A percentile compares a stretch with the other conserved stretches of the same genome.
These are phyloP conservation scores for Sitodiplosis mosellana DNA, from an alignment of 1,140 invertebrate species.

Conservation along the genomic window DNA sequence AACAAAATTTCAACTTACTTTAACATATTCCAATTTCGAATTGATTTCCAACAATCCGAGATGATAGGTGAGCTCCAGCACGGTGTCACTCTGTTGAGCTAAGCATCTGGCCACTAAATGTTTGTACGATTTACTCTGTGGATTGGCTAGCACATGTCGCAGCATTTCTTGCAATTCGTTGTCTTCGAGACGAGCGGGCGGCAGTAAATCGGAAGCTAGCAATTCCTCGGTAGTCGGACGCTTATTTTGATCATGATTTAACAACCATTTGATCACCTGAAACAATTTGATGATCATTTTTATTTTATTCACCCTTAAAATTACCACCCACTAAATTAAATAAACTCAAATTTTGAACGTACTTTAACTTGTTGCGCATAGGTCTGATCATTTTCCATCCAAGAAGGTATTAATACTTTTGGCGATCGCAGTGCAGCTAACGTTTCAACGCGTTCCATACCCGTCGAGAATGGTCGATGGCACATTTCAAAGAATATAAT, in stretches of 20 bases:
- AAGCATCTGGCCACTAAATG: slow-evolving; percentile 52
- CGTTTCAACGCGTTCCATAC: slow-evolving; percentile 74
- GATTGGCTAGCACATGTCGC: slow-evolving; percentile 54
- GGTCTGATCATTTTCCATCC: slow-evolving; percentile 12
- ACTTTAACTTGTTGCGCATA: slow-evolving; percentile 21
- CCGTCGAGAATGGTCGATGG: slow-evolving; percentile 48
- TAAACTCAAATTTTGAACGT: background rate
- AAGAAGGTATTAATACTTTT: slow-evolving; percentile 43
- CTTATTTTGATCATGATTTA: slow-evolving; percentile 65
- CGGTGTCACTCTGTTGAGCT: slow-evolving; percentile 40
- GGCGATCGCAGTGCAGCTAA: slow-evolving; percentile 44
- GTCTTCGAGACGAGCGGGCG: slow-evolving; percentile 51
- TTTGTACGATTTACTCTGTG: slow-evolving; percentile 64
- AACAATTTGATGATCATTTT: slow-evolving; percentile 10
- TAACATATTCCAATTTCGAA: slow-evolving; percentile 21
- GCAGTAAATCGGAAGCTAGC: slow-evolving; percentile 59
- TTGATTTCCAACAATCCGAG: slow-evolving; percentile 31
- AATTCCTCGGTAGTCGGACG: slow-evolving; percentile 71
- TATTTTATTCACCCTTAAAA: too few species aligned
- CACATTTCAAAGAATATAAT: slow-evolving; percentile 95
- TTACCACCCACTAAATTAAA: too few species aligned
- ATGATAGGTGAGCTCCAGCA: slow-evolving; percentile 59
- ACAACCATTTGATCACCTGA: slow-evolving; percentile 39
- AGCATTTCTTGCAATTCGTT: slow-evolving; percentile 63
- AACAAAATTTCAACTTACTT: slow-evolving; percentile 6